Conservation (phyloP, 2,888 invertebrate species). For the Drosophila mayaguana region DNA sequence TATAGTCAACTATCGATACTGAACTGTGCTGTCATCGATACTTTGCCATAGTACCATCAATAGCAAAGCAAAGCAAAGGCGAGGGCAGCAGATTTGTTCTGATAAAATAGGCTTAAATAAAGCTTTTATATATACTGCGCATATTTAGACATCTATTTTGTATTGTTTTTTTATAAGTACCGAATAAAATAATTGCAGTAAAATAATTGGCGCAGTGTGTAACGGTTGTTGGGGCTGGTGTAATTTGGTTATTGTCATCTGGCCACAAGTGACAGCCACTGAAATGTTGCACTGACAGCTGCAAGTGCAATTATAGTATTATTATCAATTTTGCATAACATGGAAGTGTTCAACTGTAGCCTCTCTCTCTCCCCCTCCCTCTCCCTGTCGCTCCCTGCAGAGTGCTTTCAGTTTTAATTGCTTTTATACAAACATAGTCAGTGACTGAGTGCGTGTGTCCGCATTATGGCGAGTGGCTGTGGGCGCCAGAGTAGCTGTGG, state of each 20-base stretch:
- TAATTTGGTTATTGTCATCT: slow-evolving; percentile 3
- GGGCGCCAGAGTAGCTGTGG: not conserved
- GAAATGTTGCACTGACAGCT: slow-evolving; percentile 44
- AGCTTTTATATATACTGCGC: too few relatives aligned
- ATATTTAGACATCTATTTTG: too few relatives aligned
- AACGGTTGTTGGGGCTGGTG: slow-evolving; percentile 2
- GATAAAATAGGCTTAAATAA: too few relatives aligned
- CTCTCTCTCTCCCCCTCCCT: too few relatives aligned
- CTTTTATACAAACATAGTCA: slow-evolving; percentile 33
- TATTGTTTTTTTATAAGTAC: too few relatives aligned
- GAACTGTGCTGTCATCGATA: too few relatives aligned
- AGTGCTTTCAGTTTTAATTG: slow-evolving; percentile 64
- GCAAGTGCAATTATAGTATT: slow-evolving; percentile 56
- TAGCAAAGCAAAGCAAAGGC: too few relatives aligned
- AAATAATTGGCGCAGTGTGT: slow-evolving; percentile 10
- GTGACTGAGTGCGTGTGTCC: not conserved
- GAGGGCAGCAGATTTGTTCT: too few relatives aligned
- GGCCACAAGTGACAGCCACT: slow-evolving; percentile 39
- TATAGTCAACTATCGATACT: too few relatives aligned
- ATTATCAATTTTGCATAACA: slow-evolving; percentile 48
- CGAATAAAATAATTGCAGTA: slow-evolving; percentile 1
- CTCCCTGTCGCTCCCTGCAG: not conserved
- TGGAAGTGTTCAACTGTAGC: slow-evolving; percentile 16
- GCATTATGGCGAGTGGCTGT: not conserved
- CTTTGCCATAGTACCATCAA: too few relatives aligned